A percentile compares a stretch with the other conserved stretches of the same genome.
These are phyloP conservation scores for Stigmatopora argus DNA, from an alignment of 2,113 vertebrate genomes.

Conservation along the genomic window DNA sequence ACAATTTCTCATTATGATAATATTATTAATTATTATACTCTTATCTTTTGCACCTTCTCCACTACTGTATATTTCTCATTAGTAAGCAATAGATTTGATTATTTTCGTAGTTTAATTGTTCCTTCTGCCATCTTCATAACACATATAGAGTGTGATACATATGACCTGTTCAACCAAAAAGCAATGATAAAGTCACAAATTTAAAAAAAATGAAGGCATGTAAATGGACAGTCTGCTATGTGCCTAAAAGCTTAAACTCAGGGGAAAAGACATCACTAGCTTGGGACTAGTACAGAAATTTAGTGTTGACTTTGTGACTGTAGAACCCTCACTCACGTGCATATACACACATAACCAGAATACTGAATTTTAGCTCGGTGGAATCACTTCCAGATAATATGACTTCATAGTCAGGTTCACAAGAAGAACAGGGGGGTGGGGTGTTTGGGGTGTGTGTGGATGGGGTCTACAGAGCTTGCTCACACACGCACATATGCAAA, in stretches of 20 bases:
- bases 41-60: too few species aligned
- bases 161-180: neutral
- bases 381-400: conserved; percentile 84
- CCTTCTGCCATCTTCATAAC: too few species aligned
- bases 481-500: too few species aligned
- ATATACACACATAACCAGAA: conserved; percentile 36
- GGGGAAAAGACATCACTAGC: conserved; percentile 87
- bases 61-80: too few species aligned
- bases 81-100: too few species aligned
- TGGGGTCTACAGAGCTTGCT: neutral
- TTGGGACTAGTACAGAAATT: conserved; percentile 67
- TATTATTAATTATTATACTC: too few species aligned
- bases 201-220: conserved; percentile 30
- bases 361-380: conserved; percentile 78
- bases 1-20: too few species aligned
- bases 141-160: neutral
- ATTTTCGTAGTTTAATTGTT: too few species aligned
- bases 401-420: conserved; percentile 64
- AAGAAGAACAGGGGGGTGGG: conserved; percentile 22
- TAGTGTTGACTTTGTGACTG: conserved; percentile 75
- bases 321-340: conserved; percentile 18
- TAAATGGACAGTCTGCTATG: conserved; percentile 66
- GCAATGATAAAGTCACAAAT: conserved; percentile 47
- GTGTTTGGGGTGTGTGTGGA: too few species aligned
- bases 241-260: conserved; percentile 78